phyloP scores from a whole-genome alignment of 1,140 invertebrate genomes.

The Polypedilum pembai region DNA sequence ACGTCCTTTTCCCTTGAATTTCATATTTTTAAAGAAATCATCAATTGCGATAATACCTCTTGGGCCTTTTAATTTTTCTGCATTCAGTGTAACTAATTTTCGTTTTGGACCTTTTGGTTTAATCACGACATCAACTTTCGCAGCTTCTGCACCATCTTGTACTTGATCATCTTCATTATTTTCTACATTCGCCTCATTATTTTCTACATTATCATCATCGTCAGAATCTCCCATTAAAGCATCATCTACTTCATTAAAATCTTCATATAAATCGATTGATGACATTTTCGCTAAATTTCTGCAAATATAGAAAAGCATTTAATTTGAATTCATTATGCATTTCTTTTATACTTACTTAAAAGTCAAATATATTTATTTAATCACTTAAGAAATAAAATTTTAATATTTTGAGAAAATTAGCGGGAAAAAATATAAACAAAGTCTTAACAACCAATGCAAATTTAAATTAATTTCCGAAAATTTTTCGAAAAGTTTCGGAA shows the following conservation, averaged over 20 bases:
- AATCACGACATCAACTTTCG: neutral
- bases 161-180: neutral
- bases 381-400: too few species aligned
- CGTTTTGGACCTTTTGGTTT: neutral
- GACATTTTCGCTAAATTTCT: too few species aligned
- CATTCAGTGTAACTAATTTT: slow-evolving; percentile 43
- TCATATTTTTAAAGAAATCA: slow-evolving; percentile 70
- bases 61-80: slow-evolving; percentile 60
- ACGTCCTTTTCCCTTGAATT: slow-evolving; percentile 73
- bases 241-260: neutral
- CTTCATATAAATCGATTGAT: neutral
- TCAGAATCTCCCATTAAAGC: neutral
- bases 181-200: neutral
- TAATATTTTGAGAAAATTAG: too few species aligned
- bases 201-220: neutral
- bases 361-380: too few species aligned
- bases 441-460: too few species aligned
- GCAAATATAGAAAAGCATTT: too few species aligned
- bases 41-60: slow-evolving; percentile 72
- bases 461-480: too few species aligned
- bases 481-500: too few species aligned
- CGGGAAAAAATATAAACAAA: too few species aligned
- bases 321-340: too few species aligned
- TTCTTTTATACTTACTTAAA: too few species aligned
- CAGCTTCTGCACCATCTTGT: neutral